Base-by-base conservation (phyloP, 2,888 invertebrate species). In the Drosophila conformis region DNA sequence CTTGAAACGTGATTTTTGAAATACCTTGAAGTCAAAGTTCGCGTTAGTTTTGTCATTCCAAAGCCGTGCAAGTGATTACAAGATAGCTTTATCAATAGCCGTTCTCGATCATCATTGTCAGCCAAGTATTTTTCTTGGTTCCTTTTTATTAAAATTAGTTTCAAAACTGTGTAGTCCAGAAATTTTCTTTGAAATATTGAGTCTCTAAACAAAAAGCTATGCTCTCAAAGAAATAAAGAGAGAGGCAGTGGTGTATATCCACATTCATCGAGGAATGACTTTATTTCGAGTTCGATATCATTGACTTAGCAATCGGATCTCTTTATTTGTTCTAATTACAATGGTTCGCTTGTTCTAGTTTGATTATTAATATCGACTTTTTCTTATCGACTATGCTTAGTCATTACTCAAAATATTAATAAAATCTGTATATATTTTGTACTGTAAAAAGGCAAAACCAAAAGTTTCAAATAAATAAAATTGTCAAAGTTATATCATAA, bases 171-270 rank as follows among this genome's bases (percentile, higher is more conserved):
- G 13, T 7, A 21, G 13, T 7, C 13, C 21, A 4, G 42, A 7
- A 42, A 21, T 7, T 7, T 7, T 13, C 42, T 4, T 46, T 7
- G 7, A 7, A 13, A 18, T 31, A 31, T 11, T 51, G 11, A 31
- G 29, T n/a, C 6, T 33, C 4, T 13, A 21, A 21, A 4, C 15
- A 33, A 8, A 52, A 15, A 21, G 10, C 3, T 11, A n/a, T 36
- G 58, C 46, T 56, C 29, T 65, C n/a, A 40, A 40, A n/a, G n/a
- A n/a, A 40, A 11, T 11, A 40, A n/a, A 2, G 4, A n/a, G 73
- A 54, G 57, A 70, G 62, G 6, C 52, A 56, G 31, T 21, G 40
- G n/a, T 35, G 35, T 15, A 33, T 40, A n/a, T 10, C 2, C 40
- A 10, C 10, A n/a, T 38, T 10, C 8, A 10, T 1, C n/a, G 11